Conservation (phyloP, 2,888 invertebrate species). For the Endomychus coccineus region DNA sequence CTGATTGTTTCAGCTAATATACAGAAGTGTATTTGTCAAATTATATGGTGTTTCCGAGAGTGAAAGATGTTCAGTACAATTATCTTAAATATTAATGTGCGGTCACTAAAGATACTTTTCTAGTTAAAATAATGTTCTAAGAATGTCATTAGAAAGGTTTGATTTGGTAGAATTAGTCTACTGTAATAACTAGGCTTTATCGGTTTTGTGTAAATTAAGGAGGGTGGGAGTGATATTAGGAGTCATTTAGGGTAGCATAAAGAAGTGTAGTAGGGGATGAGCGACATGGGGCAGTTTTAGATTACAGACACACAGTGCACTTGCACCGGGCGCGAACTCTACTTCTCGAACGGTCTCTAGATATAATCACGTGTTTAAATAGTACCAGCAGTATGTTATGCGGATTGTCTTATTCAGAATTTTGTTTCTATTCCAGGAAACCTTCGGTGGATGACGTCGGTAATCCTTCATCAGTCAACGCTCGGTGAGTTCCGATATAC, state of each 20-base stretch:
- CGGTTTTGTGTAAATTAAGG: slow-evolving; percentile 28
- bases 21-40: too few species aligned
- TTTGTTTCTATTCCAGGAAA: slow-evolving; percentile 64
- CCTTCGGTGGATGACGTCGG: slow-evolving; percentile 80
- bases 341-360: slow-evolving; percentile 14
- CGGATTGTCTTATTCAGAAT: slow-evolving; percentile 37
- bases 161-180: too few species aligned
- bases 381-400: slow-evolving; percentile 30
- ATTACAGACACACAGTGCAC: slow-evolving; percentile 27
- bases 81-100: too few species aligned
- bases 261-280: slow-evolving; percentile 29
- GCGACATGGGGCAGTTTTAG: slow-evolving; percentile 29
- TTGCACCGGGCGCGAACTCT: slow-evolving; percentile 18
- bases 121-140: neutral
- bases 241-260: slow-evolving; percentile 40
- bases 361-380: slow-evolving; percentile 7
- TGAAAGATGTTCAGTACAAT: too few species aligned
- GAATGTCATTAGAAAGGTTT: too few species aligned
- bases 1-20: too few species aligned
- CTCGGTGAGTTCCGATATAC: slow-evolving; percentile 62
- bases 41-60: too few species aligned
- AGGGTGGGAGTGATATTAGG: slow-evolving; percentile 37
- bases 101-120: too few species aligned
- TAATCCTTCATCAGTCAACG: slow-evolving; percentile 77
- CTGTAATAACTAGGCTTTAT: too few species aligned